Conservation (phyloP, 2,113 vertebrate genomes). For the Thryonomys swinderianus region DNA sequence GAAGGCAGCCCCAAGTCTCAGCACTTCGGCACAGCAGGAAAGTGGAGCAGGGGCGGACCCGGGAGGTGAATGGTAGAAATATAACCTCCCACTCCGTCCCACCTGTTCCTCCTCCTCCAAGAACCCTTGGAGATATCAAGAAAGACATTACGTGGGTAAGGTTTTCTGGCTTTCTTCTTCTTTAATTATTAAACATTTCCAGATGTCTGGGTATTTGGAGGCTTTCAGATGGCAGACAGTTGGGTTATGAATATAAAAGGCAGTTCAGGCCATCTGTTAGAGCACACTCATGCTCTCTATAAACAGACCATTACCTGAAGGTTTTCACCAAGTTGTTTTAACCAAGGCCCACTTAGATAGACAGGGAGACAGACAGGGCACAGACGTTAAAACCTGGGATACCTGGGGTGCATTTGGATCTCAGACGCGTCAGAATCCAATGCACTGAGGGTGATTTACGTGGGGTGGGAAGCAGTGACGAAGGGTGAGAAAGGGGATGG, state of each 20-base stretch:
- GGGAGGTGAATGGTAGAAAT: neutral
- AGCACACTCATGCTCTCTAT: neutral
- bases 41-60: neutral
- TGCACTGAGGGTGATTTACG: neutral
- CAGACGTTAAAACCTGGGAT: neutral
- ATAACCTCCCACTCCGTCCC: neutral
- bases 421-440: neutral
- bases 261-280: neutral
- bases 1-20: slow-evolving; percentile 2
- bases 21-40: slow-evolving; percentile 58
- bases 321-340: neutral
- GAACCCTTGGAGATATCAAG: slow-evolving; percentile 21
- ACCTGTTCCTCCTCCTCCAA: slow-evolving; percentile 45
- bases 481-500: neutral
- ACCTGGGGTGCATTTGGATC: neutral
- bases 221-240: neutral
- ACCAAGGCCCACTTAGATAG: neutral
- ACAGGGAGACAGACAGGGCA: neutral
- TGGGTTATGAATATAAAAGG: slow-evolving; percentile 10
- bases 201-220: slow-evolving; percentile 39
- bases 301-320: neutral
- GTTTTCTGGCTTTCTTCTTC: neutral
- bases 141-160: neutral
- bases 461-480: neutral
- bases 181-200: slow-evolving; percentile 31